Conservation (phyloP, 2,888 invertebrate species). For the Euphydryas editha region DNA sequence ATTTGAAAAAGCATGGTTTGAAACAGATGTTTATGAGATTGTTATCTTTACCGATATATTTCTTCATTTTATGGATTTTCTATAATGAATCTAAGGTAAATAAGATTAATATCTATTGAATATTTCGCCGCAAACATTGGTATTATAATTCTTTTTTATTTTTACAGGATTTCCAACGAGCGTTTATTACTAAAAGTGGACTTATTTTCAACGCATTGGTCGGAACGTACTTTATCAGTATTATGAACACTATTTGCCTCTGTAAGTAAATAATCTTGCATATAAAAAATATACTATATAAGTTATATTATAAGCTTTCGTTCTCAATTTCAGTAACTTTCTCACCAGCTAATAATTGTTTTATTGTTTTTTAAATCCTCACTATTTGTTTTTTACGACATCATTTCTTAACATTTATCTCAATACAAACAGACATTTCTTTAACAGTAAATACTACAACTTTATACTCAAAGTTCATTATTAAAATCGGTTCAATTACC, state of each 20-base stretch:
- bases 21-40: slow-evolving; percentile 90
- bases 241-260: slow-evolving; percentile 86
- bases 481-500: too few relatives aligned
- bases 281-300: background rate
- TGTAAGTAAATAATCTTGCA: slow-evolving; percentile 79
- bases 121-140: background rate
- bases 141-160: background rate
- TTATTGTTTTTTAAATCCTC: too few relatives aligned
- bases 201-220: slow-evolving; percentile 87
- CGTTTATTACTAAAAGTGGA: slow-evolving; percentile 88
- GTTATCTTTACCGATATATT: slow-evolving; percentile 89
- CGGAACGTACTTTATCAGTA: slow-evolving; percentile 87
- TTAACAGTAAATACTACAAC: too few relatives aligned
- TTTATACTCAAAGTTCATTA: too few relatives aligned
- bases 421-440: too few relatives aligned
- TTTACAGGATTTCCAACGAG: slow-evolving; percentile 85
- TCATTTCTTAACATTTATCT: too few relatives aligned
- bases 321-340: too few relatives aligned
- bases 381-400: too few relatives aligned
- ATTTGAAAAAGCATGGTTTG: slow-evolving; percentile 89
- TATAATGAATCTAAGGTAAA: slow-evolving; percentile 86
- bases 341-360: too few relatives aligned
- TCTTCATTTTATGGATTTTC: slow-evolving; percentile 91
- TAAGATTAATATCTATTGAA: background rate
- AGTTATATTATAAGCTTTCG: background rate